Evolutionary conservation across 2,888 invertebrate species (phyloP), one percentile per base, ranked within the genome.

Genomic region (Ophion ventricosus): DNA sequence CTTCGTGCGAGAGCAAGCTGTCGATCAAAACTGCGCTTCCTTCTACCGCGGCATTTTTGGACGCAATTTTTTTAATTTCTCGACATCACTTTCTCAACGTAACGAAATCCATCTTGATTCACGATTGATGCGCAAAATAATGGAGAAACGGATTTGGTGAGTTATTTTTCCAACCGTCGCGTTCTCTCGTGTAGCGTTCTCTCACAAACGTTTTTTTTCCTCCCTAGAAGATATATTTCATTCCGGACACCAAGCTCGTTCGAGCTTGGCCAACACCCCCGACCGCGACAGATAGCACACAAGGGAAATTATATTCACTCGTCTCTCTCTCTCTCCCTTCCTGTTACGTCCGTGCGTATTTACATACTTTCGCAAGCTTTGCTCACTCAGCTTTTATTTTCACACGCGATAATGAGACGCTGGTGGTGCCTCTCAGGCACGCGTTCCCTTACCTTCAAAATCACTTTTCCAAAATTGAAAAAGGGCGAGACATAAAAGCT

Each of bases 231-330:
- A 72, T 72, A 67, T 59, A 72, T 79, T 56, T 79, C 64, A 57
- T 64, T 79, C 64, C 72, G 54, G 61, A 54, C 56, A 49, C 25
- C 14, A 76, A 77, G 66, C 67, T 80, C 73, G 82, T 77, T 82
- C 83, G 67, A 56, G 61, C 73, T 69, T 59, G 69, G 56, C 76
- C 67, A 63, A 57, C 69, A 61, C 49, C 83, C 80, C 69, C 76
- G 78, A 74, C 82, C 83, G 43, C 43, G 84, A 85, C 78, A 83
- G 80, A 87, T 86, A 57, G 86, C 80, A 85, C 87, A 80, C 87
- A 59, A 59, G 87, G 87, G 87, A 87, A 87, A 87, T 87, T 87
- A 87, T 84, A 82, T 83, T 86, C 75, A 75, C 80, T 84, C 80
- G 57, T 64, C 69, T 26, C 54, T 72, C 49, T 57, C 67, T 57